Evolutionary conservation across 2,888 invertebrate species (phyloP), one percentile per base, ranked within the genome.

Genomic region (Cheilosia vernalis): DNA sequence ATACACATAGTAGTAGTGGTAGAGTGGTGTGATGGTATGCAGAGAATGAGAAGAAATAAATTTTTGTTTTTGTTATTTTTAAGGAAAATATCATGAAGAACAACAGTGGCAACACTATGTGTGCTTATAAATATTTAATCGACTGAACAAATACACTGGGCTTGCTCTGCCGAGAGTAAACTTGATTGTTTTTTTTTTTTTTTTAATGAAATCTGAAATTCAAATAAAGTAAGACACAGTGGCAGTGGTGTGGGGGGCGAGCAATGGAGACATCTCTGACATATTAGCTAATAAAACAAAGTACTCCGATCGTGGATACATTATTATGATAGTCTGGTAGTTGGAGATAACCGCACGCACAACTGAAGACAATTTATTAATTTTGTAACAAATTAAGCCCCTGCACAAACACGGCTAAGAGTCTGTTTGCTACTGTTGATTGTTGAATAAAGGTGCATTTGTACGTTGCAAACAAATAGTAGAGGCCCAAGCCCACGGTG

Each of bases 1-100:
- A 77, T 77, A 78, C 69, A 70, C 64, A 51, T 73, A 40, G 67
- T 67, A 21, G 60, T 72, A 72, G 73, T 69, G 49, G 74, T 74
- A 49, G 63, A 49, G 73, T 73, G 19, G 73, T 63, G 27, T 76
- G 84, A 80, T 84, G 84, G 84, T 84, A 84, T 84, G 84, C 84
- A 84, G 84, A 84, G 84, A 84, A 84, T 76, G 84, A 84, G 80
- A 84, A 84, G 84, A 84, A 84, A 84, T 69, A 84, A 84, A 80
- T 56, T 76, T 63, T 74, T 84, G 17, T 42, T 69, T 63, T 55
- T 63, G 64, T 84, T 84, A 80, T 79, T 76, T 55, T 55, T 53
- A 60, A 44, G 40, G 49, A 74, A 67, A 82, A 24, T 55, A 73
- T 66, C 56, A 66, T 40, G 33, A 66, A 73, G 63, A 83, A 83